Conservation (phyloP, 2,113 vertebrate species). For the Pelmatolapia mariae region DNA sequence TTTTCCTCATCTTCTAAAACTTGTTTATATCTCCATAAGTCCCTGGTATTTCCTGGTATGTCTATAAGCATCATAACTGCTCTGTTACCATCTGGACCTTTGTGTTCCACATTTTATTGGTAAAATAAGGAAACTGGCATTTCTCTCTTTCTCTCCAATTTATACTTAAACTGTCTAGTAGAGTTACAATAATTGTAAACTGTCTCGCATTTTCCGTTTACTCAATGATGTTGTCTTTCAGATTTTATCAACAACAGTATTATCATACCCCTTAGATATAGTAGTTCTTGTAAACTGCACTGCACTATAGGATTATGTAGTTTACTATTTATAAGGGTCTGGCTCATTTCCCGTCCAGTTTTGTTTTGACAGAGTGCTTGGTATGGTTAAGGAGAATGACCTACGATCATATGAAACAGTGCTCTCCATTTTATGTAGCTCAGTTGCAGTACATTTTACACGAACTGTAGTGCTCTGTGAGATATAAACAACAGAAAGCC, state of each 20-base stretch:
- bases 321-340: background rate
- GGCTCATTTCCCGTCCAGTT: background rate
- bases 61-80: background rate
- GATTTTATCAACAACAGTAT: background rate
- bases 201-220: background rate
- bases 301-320: background rate
- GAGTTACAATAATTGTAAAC: background rate
- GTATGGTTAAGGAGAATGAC: background rate
- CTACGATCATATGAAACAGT: background rate
- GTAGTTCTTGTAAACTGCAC: background rate
- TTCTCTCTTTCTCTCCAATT: background rate
- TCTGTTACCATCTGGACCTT: constrained; percentile 6
- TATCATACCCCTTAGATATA: background rate
- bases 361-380: background rate
- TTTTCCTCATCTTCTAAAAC: constrained; percentile 9
- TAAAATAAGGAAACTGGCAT: background rate
- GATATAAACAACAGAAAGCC: background rate
- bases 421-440: background rate
- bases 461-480: background rate
- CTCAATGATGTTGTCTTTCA: background rate
- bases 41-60: background rate
- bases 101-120: background rate
- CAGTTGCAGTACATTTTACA: background rate
- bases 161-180: background rate
- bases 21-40: constrained; percentile 21